phyloP scores from a whole-genome alignment of 2,113 vertebrate species.

The Hyperopisus bebe region DNA sequence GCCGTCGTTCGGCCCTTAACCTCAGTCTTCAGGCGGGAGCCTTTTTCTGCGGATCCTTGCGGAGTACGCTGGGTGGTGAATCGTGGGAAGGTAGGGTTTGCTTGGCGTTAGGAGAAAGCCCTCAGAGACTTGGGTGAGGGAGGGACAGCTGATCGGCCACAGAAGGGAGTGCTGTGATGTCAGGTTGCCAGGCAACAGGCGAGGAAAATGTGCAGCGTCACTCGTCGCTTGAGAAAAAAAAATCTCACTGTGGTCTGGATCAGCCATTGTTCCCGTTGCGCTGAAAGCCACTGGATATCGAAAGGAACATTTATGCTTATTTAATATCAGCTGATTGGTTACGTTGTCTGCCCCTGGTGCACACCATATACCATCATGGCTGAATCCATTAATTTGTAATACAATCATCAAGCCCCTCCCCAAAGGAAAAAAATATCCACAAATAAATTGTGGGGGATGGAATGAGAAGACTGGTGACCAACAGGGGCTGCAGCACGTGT shows the following conservation, averaged over 20 bases:
- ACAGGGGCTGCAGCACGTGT: background rate
- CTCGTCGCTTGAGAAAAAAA: constrained; percentile 41
- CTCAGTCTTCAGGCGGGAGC: background rate
- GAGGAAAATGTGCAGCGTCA: constrained; percentile 53
- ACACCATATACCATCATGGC: background rate
- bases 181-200: constrained; percentile 57
- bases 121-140: background rate
- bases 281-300: background rate
- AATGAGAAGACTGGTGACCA: background rate
- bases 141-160: constrained; percentile 12
- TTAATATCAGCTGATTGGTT: background rate
- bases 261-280: constrained; percentile 33
- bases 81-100: background rate
- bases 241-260: constrained; percentile 32
- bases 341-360: background rate
- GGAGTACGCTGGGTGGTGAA: background rate
- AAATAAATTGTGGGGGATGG: background rate
- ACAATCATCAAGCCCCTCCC: background rate
- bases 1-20: background rate
- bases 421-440: background rate
- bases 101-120: background rate
- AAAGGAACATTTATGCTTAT: background rate
- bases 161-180: constrained; percentile 18
- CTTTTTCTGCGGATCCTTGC: background rate
- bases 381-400: background rate